Evolutionary conservation across 2,113 vertebrate genomes (phyloP), one percentile per base, ranked within the genome.

Genomic region (Patagioenas fasciata): DNA sequence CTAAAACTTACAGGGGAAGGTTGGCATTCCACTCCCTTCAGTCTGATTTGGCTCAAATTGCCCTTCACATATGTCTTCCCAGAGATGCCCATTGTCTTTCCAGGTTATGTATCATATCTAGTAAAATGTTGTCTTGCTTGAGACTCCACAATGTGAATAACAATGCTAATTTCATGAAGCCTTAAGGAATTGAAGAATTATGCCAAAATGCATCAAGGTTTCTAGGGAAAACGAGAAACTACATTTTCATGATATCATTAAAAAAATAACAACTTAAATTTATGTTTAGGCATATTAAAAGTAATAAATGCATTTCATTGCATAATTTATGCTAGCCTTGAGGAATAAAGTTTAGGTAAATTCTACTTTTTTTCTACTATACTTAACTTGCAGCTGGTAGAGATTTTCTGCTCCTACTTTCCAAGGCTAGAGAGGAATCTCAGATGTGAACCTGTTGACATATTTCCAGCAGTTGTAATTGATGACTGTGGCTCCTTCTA

Each of bases 381-480:
- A 20, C 26, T 73, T 48, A 93, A 85, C 47, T 80, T 93, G 34
- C 15, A 75, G 9, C 53, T 69, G 7, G 24, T 42, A 50, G 36
- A 78, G 32, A n/a, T 93, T 67, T 91, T 56, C 38, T 34, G 11
- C 47, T 91, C 31, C 47, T 80, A 4, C 65, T 80, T 78, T 71
- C 53, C 36, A 31, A 62, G 21, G 69, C 42, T 80, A 20, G 50
- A 44, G 60, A 89, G 23, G 65, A 78, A 56, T 73, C 79, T 88
- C 75, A 57, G 21, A 71, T 0, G 1, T 53, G 91, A 60, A 67
- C 54, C 40, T 87, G 77, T 24, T 94, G 94, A 57, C 82, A 38
- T 5, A 34, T 82, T 92, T 86, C 80, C 91, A 67, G 88, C 47
- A 87, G 65, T 3, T 66, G 66, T 91, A 93, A 97, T 44, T 85